These are phyloP conservation scores for Brachystomella parvula DNA, from an alignment of 1,140 invertebrate genomes.

Conservation along the genomic window DNA sequence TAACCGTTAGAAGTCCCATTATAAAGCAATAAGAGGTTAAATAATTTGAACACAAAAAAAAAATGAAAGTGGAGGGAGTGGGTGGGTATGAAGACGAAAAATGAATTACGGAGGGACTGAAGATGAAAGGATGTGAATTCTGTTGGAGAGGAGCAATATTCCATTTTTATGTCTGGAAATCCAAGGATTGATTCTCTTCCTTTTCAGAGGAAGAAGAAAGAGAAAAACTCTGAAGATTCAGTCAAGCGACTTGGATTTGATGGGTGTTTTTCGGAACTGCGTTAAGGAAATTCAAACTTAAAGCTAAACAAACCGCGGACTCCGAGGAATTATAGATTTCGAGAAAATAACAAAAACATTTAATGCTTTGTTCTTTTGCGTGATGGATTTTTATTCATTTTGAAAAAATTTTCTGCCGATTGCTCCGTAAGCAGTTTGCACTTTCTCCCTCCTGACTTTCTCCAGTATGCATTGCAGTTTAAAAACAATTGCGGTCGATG, in stretches of 20 bases:
- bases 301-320: too few species aligned
- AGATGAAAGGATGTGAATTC: not conserved
- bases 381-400: too few species aligned
- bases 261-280: not conserved
- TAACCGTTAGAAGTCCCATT: not conserved
- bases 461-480: too few species aligned
- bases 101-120: not conserved
- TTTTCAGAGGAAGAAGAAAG: not conserved
- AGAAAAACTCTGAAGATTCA: not conserved
- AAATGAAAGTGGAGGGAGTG: not conserved
- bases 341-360: too few species aligned
- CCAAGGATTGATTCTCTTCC: not conserved
- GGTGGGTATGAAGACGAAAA: not conserved
- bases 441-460: too few species aligned
- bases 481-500: too few species aligned
- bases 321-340: too few species aligned
- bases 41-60: not conserved
- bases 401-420: too few species aligned
- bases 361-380: too few species aligned
- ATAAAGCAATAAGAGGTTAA: not conserved
- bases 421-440: too few species aligned
- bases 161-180: not conserved
- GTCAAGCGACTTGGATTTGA: slow-evolving; percentile 23
- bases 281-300: too few species aligned
- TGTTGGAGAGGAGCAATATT: not conserved